phyloP scores from a whole-genome alignment of 2,888 invertebrate genomes.

The Agrotis segetum region DNA sequence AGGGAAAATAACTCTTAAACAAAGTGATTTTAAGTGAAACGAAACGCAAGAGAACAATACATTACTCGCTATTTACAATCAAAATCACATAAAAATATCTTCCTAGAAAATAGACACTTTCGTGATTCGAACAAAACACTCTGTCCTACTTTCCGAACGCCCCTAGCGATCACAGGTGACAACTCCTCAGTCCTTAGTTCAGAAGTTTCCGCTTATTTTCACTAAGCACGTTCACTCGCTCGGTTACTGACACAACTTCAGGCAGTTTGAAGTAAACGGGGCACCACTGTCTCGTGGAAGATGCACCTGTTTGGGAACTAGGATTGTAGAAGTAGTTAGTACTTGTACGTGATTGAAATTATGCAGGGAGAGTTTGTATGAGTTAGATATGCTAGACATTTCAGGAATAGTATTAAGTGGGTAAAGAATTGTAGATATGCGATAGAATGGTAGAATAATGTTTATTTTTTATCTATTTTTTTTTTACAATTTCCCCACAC shows the following conservation, averaged over 20 bases:
- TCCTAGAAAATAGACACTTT: neutral
- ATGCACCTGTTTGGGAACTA: constrained; percentile 16
- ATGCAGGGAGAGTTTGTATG: neutral
- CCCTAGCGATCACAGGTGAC: constrained; percentile 2
- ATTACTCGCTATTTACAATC: too few relatives aligned
- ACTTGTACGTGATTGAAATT: neutral
- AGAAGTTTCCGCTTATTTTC: constrained; percentile 18
- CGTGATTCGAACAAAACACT: too few relatives aligned
- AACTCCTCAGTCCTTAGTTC: neutral
- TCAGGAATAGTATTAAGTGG: too few relatives aligned
- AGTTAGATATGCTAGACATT: neutral
- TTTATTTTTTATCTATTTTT: too few relatives aligned
- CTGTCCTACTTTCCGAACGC: neutral
- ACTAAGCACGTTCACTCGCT: neutral
- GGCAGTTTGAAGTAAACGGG: constrained; percentile 5
- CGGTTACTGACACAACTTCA: constrained; percentile 18
- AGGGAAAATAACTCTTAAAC: neutral
- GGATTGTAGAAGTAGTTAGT: neutral
- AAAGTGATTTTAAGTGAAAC: neutral
- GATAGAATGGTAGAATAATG: too few relatives aligned
- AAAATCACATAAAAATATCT: too few relatives aligned
- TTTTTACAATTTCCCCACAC: too few relatives aligned
- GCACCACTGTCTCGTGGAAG: neutral
- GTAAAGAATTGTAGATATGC: too few relatives aligned
- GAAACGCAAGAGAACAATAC: neutral